A percentile compares a stretch with the other conserved stretches of the same genome.
Evolutionary conservation across 2,888 invertebrate genomes (phyloP).

Genomic region (Sinentomon sp.): DNA sequence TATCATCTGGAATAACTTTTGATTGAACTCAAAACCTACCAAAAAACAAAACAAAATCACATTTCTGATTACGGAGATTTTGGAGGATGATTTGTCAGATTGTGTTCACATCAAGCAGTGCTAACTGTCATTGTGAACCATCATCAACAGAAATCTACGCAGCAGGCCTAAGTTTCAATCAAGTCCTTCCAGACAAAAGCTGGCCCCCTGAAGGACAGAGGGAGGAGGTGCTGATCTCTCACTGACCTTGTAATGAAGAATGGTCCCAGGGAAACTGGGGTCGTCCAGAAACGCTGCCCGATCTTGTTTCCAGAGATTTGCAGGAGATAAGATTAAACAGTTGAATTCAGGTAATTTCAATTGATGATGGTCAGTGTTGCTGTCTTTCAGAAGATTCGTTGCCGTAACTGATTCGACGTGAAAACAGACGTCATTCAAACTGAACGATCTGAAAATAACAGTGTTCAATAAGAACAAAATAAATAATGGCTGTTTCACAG

Average conservation of each 20-base stretch:
- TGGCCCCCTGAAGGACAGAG: too few relatives aligned
- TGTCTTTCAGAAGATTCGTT: conserved; percentile 16
- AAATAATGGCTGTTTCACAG: conserved; percentile 1
- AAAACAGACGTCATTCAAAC: conserved; percentile 51
- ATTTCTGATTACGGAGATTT: too few relatives aligned
- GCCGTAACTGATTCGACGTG: conserved; percentile 33
- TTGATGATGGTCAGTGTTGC: too few relatives aligned
- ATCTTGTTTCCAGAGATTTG: conserved; percentile 75
- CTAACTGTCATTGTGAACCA: too few relatives aligned
- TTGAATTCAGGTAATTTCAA: conserved; percentile 73
- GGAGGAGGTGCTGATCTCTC: too few relatives aligned
- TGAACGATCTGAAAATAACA: conserved; percentile 29
- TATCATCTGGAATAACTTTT: too few relatives aligned
- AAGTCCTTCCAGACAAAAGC: too few relatives aligned
- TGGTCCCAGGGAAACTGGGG: conserved; percentile 45
- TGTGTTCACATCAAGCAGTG: too few relatives aligned
- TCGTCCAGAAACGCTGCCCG: conserved; percentile 48
- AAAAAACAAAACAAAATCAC: too few relatives aligned
- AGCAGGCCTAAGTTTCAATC: too few relatives aligned
- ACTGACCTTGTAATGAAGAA: conserved; percentile 52
- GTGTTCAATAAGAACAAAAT: conserved; percentile 8
- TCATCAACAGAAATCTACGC: conserved; percentile 9
- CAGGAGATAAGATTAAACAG: conserved; percentile 72
- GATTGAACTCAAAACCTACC: too few relatives aligned
- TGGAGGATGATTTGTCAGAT: too few relatives aligned